Evolutionary conservation across 2,797 vertebrate species (phyloP).

Genomic region (Paguma larvata): DNA sequence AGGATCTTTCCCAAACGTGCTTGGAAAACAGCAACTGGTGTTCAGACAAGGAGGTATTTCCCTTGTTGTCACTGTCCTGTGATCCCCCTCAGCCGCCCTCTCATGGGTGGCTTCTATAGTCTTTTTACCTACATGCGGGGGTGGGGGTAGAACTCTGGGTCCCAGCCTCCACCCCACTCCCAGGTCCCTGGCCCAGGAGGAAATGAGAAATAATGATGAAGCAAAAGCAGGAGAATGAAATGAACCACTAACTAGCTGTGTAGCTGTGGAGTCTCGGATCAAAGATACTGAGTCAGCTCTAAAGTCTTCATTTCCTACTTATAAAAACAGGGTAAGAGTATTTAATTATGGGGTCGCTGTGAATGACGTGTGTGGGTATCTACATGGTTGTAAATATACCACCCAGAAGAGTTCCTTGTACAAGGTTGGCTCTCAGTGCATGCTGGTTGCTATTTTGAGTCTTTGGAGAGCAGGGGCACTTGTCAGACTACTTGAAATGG

Average conservation of each 20-base stretch:
- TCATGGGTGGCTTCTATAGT: accelerated
- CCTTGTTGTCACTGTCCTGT: not conserved
- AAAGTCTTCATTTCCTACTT: not conserved
- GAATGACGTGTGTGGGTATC: no score
- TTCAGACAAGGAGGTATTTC: not conserved
- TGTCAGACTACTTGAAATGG: not conserved
- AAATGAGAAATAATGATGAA: not conserved
- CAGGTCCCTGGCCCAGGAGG: not conserved
- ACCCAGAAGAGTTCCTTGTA: not conserved
- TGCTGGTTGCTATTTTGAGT: not conserved
- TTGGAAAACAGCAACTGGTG: accelerated
- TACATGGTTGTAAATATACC: no score
- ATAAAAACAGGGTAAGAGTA: not conserved
- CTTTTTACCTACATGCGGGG: accelerated
- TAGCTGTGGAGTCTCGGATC: not conserved
- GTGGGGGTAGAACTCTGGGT: no score
- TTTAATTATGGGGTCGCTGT: no score
- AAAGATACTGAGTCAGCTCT: accelerated
- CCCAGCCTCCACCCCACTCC: not conserved
- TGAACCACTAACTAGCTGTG: not conserved
- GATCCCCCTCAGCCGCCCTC: not conserved
- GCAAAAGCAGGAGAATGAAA: not conserved
- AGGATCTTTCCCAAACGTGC: not conserved
- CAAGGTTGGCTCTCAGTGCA: not conserved
- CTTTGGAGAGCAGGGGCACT: no score